phyloP scores from a whole-genome alignment of 2,888 invertebrate genomes.

The Caenorhabditis angaria region DNA sequence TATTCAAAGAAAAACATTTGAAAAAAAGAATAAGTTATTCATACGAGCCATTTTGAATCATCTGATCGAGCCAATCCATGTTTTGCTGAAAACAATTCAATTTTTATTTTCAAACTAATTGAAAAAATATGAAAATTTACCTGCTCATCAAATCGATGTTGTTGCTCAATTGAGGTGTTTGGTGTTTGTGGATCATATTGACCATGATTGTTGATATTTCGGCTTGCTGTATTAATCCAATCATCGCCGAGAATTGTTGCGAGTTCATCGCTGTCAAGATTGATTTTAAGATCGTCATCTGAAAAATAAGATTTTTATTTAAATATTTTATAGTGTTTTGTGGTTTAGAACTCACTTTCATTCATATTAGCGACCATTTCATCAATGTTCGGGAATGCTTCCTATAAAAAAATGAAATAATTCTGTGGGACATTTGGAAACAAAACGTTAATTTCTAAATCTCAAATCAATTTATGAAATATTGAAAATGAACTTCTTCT shows the following conservation, averaged over 20 bases:
- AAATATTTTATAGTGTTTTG: no score
- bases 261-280: conserved; percentile 8
- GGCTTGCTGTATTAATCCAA: conserved; percentile 5
- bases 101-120: background rate
- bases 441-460: no score
- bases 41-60: conserved; percentile 5
- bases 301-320: conserved; percentile 10
- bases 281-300: conserved; percentile 27
- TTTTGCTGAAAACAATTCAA: conserved; percentile 8
- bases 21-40: conserved; percentile 3
- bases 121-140: background rate
- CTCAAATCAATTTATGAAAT: no score
- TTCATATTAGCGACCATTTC: conserved; percentile 32
- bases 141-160: background rate
- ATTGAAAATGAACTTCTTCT: no score
- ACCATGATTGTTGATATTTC: conserved; percentile 8
- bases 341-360: conserved; percentile 36
- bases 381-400: conserved; percentile 32
- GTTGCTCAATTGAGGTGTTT: background rate
- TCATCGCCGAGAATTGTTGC: conserved; percentile 12
- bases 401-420: background rate
- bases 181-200: conserved; percentile 10
- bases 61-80: conserved; percentile 10
- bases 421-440: background rate
- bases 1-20: background rate